phyloP scores from a whole-genome alignment of 1,140 invertebrate species.

The Nylanderia fulva region DNA sequence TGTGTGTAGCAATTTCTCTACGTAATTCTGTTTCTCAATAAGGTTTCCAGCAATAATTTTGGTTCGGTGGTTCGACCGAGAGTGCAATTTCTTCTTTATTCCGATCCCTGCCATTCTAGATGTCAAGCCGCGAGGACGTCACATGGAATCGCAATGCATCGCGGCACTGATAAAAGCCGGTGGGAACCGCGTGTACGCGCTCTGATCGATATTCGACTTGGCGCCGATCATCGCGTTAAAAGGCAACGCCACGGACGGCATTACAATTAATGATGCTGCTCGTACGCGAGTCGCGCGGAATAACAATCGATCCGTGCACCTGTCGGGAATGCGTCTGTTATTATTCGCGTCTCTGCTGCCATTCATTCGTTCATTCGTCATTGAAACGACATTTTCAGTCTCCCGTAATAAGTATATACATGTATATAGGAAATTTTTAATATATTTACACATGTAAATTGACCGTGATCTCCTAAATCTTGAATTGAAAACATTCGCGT shows the following conservation, averaged over 20 bases:
- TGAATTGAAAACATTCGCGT: conserved; percentile 21
- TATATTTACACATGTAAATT: no score
- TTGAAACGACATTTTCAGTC: background rate
- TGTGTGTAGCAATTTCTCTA: no score
- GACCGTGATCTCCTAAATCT: conserved; percentile 3
- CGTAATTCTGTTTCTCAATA: background rate
- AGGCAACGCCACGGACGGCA: conserved; percentile 74
- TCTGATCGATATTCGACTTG: conserved; percentile 78
- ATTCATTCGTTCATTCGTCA: conserved; percentile 35
- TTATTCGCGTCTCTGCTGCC: conserved; percentile 15
- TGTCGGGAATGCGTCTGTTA: conserved; percentile 74
- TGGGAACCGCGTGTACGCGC: conserved; percentile 58
- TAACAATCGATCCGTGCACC: conserved; percentile 79
- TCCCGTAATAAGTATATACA: no score
- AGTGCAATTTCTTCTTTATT: background rate
- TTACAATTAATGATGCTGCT: conserved; percentile 80
- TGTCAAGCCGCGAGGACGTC: background rate
- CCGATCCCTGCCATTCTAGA: background rate
- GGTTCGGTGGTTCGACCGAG: background rate
- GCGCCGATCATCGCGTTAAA: conserved; percentile 77
- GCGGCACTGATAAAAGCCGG: conserved; percentile 18
- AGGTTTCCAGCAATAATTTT: background rate
- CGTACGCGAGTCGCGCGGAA: conserved; percentile 72
- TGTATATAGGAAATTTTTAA: no score
- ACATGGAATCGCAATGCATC: conserved; percentile 18